Evolutionary conservation across 2,113 vertebrate genomes (phyloP).

Genomic region (Esox niger): DNA sequence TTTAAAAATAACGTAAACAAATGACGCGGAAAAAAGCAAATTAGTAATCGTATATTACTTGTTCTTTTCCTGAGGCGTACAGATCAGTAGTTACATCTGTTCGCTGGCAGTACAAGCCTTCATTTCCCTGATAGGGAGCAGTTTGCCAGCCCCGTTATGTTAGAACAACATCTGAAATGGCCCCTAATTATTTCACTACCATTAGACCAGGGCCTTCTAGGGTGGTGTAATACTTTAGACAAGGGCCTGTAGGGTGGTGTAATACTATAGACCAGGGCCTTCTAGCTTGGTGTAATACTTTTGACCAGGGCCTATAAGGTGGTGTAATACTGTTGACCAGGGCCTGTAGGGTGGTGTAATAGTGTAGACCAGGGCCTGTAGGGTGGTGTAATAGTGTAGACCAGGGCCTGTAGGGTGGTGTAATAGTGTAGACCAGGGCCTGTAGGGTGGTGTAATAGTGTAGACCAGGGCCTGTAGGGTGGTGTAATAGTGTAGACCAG

Average conservation of each 20-base stretch:
- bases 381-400: too few species aligned
- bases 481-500: too few species aligned
- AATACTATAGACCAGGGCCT: background rate
- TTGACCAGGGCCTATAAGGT: background rate
- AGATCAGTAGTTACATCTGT: slow-evolving; percentile 7
- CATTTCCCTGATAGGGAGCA: background rate
- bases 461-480: background rate
- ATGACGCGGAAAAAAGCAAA: too few species aligned
- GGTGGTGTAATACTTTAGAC: too few species aligned
- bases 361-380: background rate
- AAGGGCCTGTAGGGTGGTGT: background rate
- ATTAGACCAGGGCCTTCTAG: background rate
- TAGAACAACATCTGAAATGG: background rate
- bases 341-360: too few species aligned
- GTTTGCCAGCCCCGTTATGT: background rate
- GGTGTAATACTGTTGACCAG: too few species aligned
- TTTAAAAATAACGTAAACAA: too few species aligned
- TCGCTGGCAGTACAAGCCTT: background rate
- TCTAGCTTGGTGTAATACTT: too few species aligned
- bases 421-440: background rate
- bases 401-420: background rate
- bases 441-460: too few species aligned
- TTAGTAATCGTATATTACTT: too few species aligned
- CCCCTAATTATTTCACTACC: too few species aligned
- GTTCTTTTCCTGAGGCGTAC: slow-evolving; percentile 18